A percentile compares a stretch with the other conserved stretches of the same genome.
These are phyloP conservation scores for Ligdia adustata DNA, from an alignment of 2,888 invertebrate genomes.

Conservation along the genomic window DNA sequence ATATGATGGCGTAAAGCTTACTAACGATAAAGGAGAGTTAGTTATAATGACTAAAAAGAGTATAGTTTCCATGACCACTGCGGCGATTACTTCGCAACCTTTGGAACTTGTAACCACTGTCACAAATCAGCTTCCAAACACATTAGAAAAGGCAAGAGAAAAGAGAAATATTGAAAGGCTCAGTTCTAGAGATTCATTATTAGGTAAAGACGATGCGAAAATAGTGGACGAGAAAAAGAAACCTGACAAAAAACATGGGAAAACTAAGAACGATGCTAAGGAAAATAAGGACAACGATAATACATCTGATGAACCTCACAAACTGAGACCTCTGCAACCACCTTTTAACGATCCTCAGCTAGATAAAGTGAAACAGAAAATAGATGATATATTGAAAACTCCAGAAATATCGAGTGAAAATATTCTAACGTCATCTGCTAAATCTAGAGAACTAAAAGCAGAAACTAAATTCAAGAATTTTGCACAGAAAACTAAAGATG, in stretches of 20 bases:
- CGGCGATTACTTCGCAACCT: conserved; percentile 83
- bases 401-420: conserved; percentile 78
- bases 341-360: conserved; percentile 79
- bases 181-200: conserved; percentile 74
- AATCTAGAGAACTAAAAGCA: conserved; percentile 48
- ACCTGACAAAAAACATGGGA: conserved; percentile 35
- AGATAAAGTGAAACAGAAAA: conserved; percentile 75
- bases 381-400: conserved; percentile 74
- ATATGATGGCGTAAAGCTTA: conserved; percentile 63
- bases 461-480: conserved; percentile 47
- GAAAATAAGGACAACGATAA: conserved; percentile 34
- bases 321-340: conserved; percentile 69
- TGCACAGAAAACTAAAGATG: conserved; percentile 57
- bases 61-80: conserved; percentile 84
- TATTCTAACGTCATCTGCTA: conserved; percentile 58
- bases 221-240: conserved; percentile 39
- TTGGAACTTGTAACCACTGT: conserved; percentile 81
- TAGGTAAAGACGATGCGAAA: conserved; percentile 58
- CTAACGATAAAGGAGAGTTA: conserved; percentile 70
- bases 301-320: conserved; percentile 65
- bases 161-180: conserved; percentile 75
- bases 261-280: conserved; percentile 17
- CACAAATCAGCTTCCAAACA: conserved; percentile 78
- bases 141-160: conserved; percentile 79
- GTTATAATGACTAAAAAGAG: conserved; percentile 77